Percentiles rank a stretch among this genome's conserved stretches.
Conservation (phyloP, 2,113 vertebrate species). For the Tachycineta bicolor region DNA sequence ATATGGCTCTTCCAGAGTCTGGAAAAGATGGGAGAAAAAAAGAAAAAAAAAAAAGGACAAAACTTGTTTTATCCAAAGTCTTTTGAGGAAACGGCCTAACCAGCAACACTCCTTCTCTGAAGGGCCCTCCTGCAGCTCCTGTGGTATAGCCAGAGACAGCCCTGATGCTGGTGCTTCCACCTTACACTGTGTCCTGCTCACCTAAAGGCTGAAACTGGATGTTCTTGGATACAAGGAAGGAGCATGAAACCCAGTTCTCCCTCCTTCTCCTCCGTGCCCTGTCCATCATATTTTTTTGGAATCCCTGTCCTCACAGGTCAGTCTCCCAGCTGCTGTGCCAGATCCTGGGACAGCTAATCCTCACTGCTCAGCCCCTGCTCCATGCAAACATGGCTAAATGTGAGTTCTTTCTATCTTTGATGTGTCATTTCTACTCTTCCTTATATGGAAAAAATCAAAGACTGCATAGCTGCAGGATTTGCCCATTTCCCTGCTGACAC, state of each 20-base stretch:
- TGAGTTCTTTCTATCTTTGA: neutral
- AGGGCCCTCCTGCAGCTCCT: neutral
- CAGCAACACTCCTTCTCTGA: neutral
- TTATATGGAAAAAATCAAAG: neutral
- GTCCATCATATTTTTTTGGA: neutral
- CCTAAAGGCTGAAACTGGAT: neutral
- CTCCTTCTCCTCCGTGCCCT: fast-evolving
- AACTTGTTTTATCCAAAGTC: neutral
- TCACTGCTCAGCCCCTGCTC: neutral
- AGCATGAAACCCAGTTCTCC: neutral
- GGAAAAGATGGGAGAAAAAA: neutral
- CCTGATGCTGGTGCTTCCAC: neutral
- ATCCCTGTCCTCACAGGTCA: neutral
- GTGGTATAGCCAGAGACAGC: neutral
- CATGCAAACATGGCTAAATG: neutral
- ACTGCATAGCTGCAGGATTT: neutral
- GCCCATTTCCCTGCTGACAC: neutral
- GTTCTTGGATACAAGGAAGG: neutral
- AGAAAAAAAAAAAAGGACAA: neutral
- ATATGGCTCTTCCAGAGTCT: neutral
- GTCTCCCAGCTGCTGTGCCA: neutral
- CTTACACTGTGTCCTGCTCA: neutral
- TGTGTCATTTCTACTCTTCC: neutral
- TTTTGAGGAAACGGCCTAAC: neutral
- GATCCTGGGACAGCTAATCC: neutral